Evolutionary conservation across 2,888 invertebrate species (phyloP), one percentile per base, ranked within the genome.

Genomic region (Machimus atricapillus): DNA sequence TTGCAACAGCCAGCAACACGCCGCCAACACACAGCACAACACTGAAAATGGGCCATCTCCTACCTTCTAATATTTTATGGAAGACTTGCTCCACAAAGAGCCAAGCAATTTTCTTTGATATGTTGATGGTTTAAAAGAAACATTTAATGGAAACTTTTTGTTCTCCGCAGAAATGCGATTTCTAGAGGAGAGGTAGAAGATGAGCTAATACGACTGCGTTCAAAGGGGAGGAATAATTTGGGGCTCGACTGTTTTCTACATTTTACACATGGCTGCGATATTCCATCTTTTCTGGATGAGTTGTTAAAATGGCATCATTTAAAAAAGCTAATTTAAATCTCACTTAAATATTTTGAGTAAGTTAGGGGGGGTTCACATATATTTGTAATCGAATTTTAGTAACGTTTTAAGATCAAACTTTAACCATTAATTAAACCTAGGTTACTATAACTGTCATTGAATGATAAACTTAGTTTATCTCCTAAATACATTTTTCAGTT

Each of bases 41-140:
- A 23, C 12, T 40, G 79, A 79, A 46, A 78, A 43, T 43, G 43
- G 52, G 27, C 16, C 79, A 79, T 23, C 52, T 52, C 52, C 27
- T 79, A 27, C 79, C 40, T 46, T 23, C 23, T 19, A 79, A 79
- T 79, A 52, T 79, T 27, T 79, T 79, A 79, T 79, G 79, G 52
- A 79, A 79, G 66, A 66, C 66, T 66, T 66, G 12, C 66, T 66
- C 3, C 23, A 27, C 66, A 66, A 66, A 66, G 66, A 66, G 23
- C 66, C 66, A 7, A 23, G 66, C 66, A 23, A 66, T 66, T 66
- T 66, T 66, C 66, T 66, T 66, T 66, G 66, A 66, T 66, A 66
- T 66, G 66, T 66, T 66, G 66, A 66, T 66, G 66, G 66, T 66
- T 52, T 66, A 19, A 27, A 66, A 23, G 66, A 19, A 66, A 66